These are phyloP conservation scores for Daboia siamensis DNA, from an alignment of 2,113 vertebrate species.

Conservation along the genomic window DNA sequence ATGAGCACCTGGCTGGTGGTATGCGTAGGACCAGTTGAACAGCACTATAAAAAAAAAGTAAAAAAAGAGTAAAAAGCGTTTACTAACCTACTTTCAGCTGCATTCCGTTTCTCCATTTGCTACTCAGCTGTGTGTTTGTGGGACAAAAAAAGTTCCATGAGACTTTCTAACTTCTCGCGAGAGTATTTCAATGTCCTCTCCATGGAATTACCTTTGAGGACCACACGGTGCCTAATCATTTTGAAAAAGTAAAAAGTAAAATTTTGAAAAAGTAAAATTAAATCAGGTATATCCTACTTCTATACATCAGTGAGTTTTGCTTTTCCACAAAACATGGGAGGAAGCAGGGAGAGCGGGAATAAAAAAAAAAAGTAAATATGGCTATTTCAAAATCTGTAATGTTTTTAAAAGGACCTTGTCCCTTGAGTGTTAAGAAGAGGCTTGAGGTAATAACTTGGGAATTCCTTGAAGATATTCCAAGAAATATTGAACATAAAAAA, in stretches of 20 bases:
- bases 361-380: slow-evolving; percentile 28
- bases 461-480: not conserved
- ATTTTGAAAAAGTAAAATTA: not conserved
- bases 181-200: not conserved
- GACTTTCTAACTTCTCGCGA: no score
- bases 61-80: no score
- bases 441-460: slow-evolving; percentile 4
- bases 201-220: not conserved
- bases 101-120: no score
- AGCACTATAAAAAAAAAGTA: no score
- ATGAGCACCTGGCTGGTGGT: no score
- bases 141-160: no score
- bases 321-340: not conserved
- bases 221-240: not conserved
- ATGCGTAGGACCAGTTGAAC: no score
- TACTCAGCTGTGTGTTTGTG: no score
- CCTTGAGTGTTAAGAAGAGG: slow-evolving; percentile 26
- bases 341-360: not conserved
- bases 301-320: slow-evolving; percentile 10
- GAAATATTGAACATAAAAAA: slow-evolving; percentile 5
- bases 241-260: not conserved
- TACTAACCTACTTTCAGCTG: no score
- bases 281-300: not conserved
- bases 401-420: slow-evolving; percentile 32
- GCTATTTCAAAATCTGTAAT: slow-evolving; percentile 21